Base-by-base conservation (phyloP, 2,113 vertebrate genomes). In the Sitta europaea region DNA sequence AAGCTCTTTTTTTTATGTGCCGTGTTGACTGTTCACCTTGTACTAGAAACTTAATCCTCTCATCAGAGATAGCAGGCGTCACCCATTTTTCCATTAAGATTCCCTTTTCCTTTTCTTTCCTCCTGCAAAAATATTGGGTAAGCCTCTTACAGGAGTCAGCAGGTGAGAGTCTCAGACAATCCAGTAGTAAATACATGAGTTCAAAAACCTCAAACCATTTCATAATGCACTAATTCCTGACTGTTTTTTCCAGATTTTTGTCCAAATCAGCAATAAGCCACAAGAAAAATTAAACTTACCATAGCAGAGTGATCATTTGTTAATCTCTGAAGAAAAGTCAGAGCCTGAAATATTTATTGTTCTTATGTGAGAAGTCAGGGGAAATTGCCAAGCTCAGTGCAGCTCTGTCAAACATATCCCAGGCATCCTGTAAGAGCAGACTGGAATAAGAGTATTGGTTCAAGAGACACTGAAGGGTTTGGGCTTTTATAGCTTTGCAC, bases 11-110 rank as follows among this genome's bases (percentile, higher is more conserved):
- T 71, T 86, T 92, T 51, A 65, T 1, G 6, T 95, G 62, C 78
- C 23, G 2, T 54, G n/a, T 76, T 91, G 63, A 80, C 27, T 79
- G 66, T 96, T 94, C 71, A 80, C 67, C 38, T 78, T 86, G 85
- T 94, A 73, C 87, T 77, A 95, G 74, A 68, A 94, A 50, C 5
- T 62, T 70, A 88, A 88, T 84, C 31, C 47, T 89, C 91, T 81
- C 59, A 67, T 59, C 63, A 91, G 83, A 92, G 29, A 51, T 3
- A 51, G 24, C 14, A 75, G 28, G 7, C 59, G 78, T 38, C 20
- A 38, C 17, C 3, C 11, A 23, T 47, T 71, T 75, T 86, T n/a
- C 72, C 3, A 1, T 19, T 29, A 47, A 54, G 25, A 36, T 8
- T 57, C 18, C 4, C 2, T 54, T 71, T 75, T 57, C 12, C 1